phyloP scores from a whole-genome alignment of 1,140 invertebrate genomes.

The Elymnias hypermnestra region DNA sequence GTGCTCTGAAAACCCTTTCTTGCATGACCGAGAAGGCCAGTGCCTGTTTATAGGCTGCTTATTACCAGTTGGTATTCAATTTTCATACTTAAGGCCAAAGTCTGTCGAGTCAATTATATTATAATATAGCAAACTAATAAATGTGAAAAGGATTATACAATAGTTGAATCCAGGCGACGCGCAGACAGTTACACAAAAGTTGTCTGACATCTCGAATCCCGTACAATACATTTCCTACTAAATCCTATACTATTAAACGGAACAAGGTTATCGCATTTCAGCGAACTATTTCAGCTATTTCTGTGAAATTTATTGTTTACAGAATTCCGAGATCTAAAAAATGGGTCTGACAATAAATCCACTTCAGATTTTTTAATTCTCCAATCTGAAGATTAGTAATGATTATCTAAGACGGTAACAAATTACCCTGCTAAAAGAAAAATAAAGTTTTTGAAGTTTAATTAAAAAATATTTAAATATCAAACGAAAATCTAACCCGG shows the following conservation, averaged over 20 bases:
- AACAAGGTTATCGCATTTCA: background rate
- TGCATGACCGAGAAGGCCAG: too few relatives aligned
- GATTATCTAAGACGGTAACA: too few relatives aligned
- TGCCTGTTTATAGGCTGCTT: too few relatives aligned
- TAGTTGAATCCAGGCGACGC: constrained; percentile 23
- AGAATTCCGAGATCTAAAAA: background rate
- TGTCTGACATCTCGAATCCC: constrained; percentile 50
- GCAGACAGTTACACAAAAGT: constrained; percentile 56
- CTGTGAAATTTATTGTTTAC: constrained; percentile 3
- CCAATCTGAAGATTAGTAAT: too few relatives aligned
- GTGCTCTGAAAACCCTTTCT: too few relatives aligned
- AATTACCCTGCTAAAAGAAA: too few relatives aligned
- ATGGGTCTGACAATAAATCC: background rate
- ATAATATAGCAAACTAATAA: constrained; percentile 41
- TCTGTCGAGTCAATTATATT: too few relatives aligned
- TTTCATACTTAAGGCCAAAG: too few relatives aligned
- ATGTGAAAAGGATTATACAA: constrained; percentile 56
- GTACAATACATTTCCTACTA: constrained; percentile 28
- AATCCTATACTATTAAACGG: constrained; percentile 25
- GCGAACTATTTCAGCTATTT: background rate
- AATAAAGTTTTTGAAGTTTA: too few relatives aligned
- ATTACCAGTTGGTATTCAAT: too few relatives aligned
- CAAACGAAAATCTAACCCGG: too few relatives aligned
- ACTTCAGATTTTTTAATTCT: background rate
- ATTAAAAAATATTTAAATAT: too few relatives aligned